Percentiles rank a stretch among this genome's conserved stretches.
phyloP scores from a whole-genome alignment of 2,888 invertebrate genomes.

The Cephus sareptanus region DNA sequence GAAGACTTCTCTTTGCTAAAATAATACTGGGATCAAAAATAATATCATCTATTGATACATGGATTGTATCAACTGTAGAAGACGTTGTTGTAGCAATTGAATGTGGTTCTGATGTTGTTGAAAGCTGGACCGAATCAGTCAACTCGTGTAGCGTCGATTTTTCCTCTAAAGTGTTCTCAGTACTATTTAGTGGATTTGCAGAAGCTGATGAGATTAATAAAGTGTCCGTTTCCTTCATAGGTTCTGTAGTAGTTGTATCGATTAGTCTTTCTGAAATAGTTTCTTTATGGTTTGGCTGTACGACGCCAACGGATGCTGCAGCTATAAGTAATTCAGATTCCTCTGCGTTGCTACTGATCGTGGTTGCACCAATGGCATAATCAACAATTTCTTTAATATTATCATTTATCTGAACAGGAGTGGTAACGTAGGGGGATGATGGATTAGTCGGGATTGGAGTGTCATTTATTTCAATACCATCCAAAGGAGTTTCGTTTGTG shows the following conservation, averaged over 20 bases:
- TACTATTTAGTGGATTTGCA: neutral
- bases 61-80: neutral
- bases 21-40: constrained; percentile 15
- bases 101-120: neutral
- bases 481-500: neutral
- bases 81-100: neutral
- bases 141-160: neutral
- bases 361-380: neutral
- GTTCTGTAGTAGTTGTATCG: neutral
- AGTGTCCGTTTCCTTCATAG: neutral
- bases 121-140: neutral
- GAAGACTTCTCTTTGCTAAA: constrained; percentile 13
- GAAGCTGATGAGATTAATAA: neutral
- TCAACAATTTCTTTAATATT: neutral
- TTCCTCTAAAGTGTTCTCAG: neutral
- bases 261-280: neutral
- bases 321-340: constrained; percentile 1
- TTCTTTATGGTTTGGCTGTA: neutral
- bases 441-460: neutral
- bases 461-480: neutral
- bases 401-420: neutral
- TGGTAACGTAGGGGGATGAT: neutral
- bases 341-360: neutral
- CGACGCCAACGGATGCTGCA: neutral
- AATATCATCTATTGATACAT: neutral